Evolutionary conservation across 1,140 invertebrate genomes (phyloP).

Genomic region (Heliconius congener): DNA sequence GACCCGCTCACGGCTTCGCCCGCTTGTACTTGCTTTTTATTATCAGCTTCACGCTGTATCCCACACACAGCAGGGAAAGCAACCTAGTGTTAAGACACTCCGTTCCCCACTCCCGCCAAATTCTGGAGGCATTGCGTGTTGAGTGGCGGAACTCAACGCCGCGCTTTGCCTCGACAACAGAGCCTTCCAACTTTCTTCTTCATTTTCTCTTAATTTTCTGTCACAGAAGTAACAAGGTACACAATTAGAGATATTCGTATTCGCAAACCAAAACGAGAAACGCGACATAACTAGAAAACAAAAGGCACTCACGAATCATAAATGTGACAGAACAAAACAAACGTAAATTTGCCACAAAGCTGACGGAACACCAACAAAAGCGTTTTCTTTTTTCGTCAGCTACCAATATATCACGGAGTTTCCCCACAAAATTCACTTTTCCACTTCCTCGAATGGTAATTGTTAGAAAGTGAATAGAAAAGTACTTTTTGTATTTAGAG

Average conservation of each 20-base stretch:
- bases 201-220: too few relatives aligned
- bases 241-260: neutral
- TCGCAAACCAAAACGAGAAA: neutral
- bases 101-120: too few relatives aligned
- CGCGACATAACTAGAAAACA: neutral
- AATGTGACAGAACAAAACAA: constrained; percentile 26
- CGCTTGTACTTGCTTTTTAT: too few relatives aligned
- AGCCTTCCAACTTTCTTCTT: too few relatives aligned
- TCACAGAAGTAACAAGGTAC: too few relatives aligned
- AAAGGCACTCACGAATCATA: neutral
- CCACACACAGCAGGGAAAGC: too few relatives aligned
- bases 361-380: constrained; percentile 19
- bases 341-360: constrained; percentile 27
- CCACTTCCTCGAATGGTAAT: constrained; percentile 21
- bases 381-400: constrained; percentile 20
- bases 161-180: too few relatives aligned
- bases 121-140: too few relatives aligned
- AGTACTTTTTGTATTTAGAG: constrained; percentile 1
- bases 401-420: constrained; percentile 29
- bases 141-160: too few relatives aligned
- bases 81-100: too few relatives aligned
- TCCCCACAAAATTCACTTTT: constrained; percentile 21
- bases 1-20: too few relatives aligned
- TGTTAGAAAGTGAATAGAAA: constrained; percentile 22
- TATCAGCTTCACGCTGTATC: too few relatives aligned